Evolutionary conservation across 2,888 invertebrate genomes (phyloP).

Genomic region (Cabera pusaria): DNA sequence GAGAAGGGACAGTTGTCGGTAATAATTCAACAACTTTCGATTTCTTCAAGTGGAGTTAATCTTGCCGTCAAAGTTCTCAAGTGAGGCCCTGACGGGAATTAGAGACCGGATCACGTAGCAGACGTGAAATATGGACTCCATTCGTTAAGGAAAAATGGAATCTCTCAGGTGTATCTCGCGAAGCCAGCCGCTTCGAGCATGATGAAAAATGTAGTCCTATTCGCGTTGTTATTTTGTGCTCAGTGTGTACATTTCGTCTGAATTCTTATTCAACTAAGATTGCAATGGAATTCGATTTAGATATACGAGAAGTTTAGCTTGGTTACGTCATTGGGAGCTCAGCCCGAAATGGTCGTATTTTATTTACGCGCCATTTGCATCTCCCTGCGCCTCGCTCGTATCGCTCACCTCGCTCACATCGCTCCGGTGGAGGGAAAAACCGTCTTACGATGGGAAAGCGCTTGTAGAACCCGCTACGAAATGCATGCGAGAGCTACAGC

Average conservation of each 20-base stretch:
- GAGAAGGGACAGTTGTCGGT: conserved; percentile 26
- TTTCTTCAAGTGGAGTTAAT: conserved; percentile 31
- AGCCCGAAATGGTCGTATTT: conserved; percentile 54
- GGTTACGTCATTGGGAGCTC: conserved; percentile 20
- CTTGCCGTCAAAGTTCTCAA: conserved; percentile 34
- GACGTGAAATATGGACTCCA: conserved; percentile 51
- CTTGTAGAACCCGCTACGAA: conserved; percentile 8
- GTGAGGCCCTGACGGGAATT: conserved; percentile 35
- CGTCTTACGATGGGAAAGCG: conserved; percentile 23
- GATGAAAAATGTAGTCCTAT: conserved; percentile 11
- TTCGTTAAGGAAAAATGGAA: conserved; percentile 36
- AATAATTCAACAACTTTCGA: conserved; percentile 34
- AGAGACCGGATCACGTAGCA: conserved; percentile 50
- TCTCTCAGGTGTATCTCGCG: conserved; percentile 27
- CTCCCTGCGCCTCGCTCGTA: conserved; percentile 37
- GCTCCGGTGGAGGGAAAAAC: conserved; percentile 34
- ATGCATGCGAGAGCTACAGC: conserved; percentile 15
- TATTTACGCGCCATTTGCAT: conserved; percentile 71
- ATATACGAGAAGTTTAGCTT: conserved; percentile 17
- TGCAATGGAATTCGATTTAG: conserved; percentile 10
- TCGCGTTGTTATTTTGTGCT: not conserved
- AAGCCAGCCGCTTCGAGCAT: conserved; percentile 14
- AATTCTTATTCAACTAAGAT: conserved; percentile 9
- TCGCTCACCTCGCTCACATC: conserved; percentile 38
- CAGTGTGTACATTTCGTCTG: not conserved